phyloP scores from a whole-genome alignment of 2,888 invertebrate genomes.

The Campopleginae sp. region DNA sequence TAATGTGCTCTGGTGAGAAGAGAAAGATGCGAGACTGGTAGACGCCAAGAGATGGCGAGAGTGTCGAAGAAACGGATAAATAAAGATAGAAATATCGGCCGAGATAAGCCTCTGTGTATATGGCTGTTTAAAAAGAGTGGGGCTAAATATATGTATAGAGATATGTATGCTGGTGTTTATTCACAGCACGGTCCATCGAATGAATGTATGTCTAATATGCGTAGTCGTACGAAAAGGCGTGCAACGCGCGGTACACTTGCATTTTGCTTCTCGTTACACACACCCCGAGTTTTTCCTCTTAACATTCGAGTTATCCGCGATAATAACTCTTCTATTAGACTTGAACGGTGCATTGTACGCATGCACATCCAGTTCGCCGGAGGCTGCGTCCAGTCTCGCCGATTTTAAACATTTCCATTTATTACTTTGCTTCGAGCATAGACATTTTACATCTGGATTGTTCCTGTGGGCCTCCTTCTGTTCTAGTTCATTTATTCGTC shows the following conservation, averaged over 20 bases:
- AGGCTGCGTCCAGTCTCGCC: constrained; percentile 48
- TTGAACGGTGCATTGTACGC: constrained; percentile 34
- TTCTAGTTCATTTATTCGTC: background rate
- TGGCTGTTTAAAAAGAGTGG: constrained; percentile 39
- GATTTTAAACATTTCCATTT: constrained; percentile 23
- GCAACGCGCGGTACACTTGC: constrained; percentile 53
- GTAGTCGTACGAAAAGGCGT: constrained; percentile 64
- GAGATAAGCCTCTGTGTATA: constrained; percentile 57
- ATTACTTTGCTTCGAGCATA: background rate
- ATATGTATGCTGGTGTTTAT: constrained; percentile 7
- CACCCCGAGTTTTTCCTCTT: constrained; percentile 25
- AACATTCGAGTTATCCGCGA: constrained; percentile 23
- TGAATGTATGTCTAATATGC: constrained; percentile 60
- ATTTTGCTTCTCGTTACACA: constrained; percentile 50
- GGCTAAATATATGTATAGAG: constrained; percentile 42
- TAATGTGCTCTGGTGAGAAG: constrained; percentile 57
- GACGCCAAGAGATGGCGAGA: constrained; percentile 54
- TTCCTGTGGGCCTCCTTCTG: background rate
- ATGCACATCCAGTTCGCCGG: constrained; percentile 30
- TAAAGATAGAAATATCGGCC: constrained; percentile 49
- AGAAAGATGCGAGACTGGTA: constrained; percentile 65
- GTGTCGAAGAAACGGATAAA: constrained; percentile 54
- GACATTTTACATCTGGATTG: background rate
- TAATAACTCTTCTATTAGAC: constrained; percentile 18
- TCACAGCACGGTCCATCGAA: constrained; percentile 57